Conservation (phyloP, 1,140 invertebrate species). For the Drosophila nebulosa region DNA sequence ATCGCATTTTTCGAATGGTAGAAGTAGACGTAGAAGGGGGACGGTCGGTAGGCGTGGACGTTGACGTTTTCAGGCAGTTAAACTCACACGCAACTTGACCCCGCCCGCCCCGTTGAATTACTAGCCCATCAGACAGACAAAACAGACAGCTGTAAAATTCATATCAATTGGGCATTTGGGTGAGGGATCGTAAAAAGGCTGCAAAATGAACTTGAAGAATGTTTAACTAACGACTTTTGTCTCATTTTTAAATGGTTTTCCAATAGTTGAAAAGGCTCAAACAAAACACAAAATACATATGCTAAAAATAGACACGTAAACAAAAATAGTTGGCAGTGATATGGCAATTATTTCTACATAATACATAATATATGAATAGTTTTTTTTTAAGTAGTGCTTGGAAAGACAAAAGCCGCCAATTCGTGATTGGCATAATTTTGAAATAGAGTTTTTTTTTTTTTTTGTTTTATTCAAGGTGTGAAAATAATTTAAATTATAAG, state of each 20-base stretch:
- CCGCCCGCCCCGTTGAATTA: neutral
- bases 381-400: constrained; percentile 50
- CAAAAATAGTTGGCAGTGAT: constrained; percentile 25
- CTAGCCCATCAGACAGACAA: neutral
- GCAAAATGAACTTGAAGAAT: constrained; percentile 45
- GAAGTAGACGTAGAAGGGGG: constrained; percentile 22
- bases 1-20: constrained; percentile 63
- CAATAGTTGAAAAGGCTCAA: constrained; percentile 33
- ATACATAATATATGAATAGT: constrained; percentile 28
- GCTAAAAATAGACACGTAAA: constrained; percentile 24
- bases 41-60: constrained; percentile 35
- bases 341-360: constrained; percentile 31
- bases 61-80: constrained; percentile 20
- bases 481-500: constrained; percentile 69
- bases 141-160: constrained; percentile 70
- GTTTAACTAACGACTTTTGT: constrained; percentile 19
- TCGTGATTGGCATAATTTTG: constrained; percentile 76
- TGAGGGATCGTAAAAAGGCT: constrained; percentile 65
- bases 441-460: constrained; percentile 40
- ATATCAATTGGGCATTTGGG: constrained; percentile 78
- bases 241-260: constrained; percentile 63
- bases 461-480: constrained; percentile 56
- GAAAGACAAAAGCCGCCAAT: constrained; percentile 33
- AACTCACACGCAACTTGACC: constrained; percentile 49
- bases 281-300: constrained; percentile 33